phyloP scores from a whole-genome alignment of 1,140 invertebrate species.

The Plectus sambesii region DNA sequence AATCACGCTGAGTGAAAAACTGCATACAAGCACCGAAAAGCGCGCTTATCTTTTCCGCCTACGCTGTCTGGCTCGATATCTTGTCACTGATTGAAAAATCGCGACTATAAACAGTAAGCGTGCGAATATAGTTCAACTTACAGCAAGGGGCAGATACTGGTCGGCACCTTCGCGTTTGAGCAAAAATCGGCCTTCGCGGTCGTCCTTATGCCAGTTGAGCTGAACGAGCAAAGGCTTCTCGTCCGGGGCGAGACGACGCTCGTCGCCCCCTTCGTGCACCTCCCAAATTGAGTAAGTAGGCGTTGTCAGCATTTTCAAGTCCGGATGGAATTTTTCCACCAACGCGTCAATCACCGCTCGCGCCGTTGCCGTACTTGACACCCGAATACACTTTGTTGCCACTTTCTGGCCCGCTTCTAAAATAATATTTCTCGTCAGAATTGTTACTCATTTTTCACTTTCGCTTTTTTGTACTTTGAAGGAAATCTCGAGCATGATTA shows the following conservation, averaged over 20 bases:
- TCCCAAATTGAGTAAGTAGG: slow-evolving; percentile 93
- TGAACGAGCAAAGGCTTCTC: slow-evolving; percentile 95
- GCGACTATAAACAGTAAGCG: no score
- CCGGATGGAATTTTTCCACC: slow-evolving; percentile 96
- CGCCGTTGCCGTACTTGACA: slow-evolving; percentile 84
- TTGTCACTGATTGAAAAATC: slow-evolving; percentile 1
- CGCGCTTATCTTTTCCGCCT: no score
- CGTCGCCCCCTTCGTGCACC: slow-evolving; percentile 87
- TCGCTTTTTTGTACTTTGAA: no score
- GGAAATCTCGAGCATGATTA: no score
- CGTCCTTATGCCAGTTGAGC: slow-evolving; percentile 96
- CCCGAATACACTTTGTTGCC: slow-evolving; percentile 96
- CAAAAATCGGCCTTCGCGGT: slow-evolving; percentile 88
- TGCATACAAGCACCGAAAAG: no score
- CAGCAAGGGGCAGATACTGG: slow-evolving; percentile 14
- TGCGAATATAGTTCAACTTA: no score
- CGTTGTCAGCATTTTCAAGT: slow-evolving; percentile 84
- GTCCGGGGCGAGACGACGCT: slow-evolving; percentile 70
- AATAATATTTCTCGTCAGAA: no score
- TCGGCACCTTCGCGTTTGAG: slow-evolving; percentile 64
- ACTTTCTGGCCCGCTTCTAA: slow-evolving; percentile 43
- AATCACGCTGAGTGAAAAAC: no score
- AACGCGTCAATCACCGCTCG: slow-evolving; percentile 86
- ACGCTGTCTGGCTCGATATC: no score
- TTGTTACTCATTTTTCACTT: no score